phyloP scores from a whole-genome alignment of 2,797 vertebrate species.

The Poliocrania exsul region DNA sequence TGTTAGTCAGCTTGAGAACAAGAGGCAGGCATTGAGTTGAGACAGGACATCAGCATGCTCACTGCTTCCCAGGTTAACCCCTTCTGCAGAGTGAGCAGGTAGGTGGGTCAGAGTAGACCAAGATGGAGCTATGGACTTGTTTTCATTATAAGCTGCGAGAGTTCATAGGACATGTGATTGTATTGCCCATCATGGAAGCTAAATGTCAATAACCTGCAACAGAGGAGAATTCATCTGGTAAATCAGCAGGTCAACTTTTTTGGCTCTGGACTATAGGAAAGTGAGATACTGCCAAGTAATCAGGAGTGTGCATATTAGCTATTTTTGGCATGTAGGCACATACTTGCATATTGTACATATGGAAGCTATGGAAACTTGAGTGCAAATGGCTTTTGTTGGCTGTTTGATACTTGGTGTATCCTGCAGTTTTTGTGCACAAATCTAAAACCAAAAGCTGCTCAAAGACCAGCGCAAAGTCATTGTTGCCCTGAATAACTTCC shows the following conservation, averaged over 20 bases:
- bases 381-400: not conserved
- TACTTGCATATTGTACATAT: fast-evolving
- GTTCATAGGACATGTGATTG: not conserved
- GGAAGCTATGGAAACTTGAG: not conserved
- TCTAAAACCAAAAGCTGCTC: not conserved
- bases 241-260: not conserved
- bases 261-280: not conserved
- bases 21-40: not conserved
- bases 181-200: not conserved
- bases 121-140: not conserved
- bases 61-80: not conserved
- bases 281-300: not conserved
- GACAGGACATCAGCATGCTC: not conserved
- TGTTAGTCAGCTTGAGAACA: not conserved
- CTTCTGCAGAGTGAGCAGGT: not conserved
- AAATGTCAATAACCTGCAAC: not conserved
- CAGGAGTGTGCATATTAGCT: not conserved
- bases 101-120: not conserved
- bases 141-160: not conserved
- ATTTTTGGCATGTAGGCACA: not conserved
- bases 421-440: not conserved
- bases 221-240: not conserved
- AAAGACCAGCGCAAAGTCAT: not conserved
- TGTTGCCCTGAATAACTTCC: not conserved
- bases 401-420: not conserved